Base-by-base conservation (phyloP, 2,888 invertebrate genomes). In the Harmothoe impar region DNA sequence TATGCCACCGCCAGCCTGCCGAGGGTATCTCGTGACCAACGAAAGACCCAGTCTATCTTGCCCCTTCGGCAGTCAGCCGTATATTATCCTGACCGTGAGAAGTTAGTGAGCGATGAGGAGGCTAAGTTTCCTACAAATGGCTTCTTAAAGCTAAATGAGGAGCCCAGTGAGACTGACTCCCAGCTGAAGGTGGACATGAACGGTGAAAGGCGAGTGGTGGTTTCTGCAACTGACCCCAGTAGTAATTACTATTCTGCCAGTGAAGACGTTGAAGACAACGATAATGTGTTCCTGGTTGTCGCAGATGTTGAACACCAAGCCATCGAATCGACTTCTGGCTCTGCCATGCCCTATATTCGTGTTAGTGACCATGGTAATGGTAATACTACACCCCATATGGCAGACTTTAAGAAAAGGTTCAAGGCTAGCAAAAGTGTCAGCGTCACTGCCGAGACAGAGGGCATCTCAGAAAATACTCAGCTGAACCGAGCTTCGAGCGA, bases 1-100 rank as follows among this genome's bases (percentile, higher is more conserved):
- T 89, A 68, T 33, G n/a, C 35, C 0, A 89, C 89, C 5, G 62
- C 33, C 68, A 89, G 62, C 62, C n/a, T 89, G n/a, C 62, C 89
- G 10, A 33, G 43, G 12, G 23, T 33, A 1, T 89, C 52, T 33
- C 33, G 56, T 33, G 23, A 56, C n/a, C 52, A 31, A 12, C 7
- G 29, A 25, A 17, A 84, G 20, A 77, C 77, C 20, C 20, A 17
- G 7, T 81, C 25, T 35, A 35, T 35, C 17, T 0, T 81, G 81
- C 81, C 43, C n/a, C 35, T n/a, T 17, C 43, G 23, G 23, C 81
- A 77, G 17, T 77, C 77, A 15, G 31, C 31, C 31, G 77, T 7
- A 7, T 29, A 77, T 15, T 77, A 77, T 25, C 31, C 77, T n/a
- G 77, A 77, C 31, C 5, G 17, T 0, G 17, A 77, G 0, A n/a